phyloP scores from a whole-genome alignment of 2,888 invertebrate species.

The Athalia rosae region DNA sequence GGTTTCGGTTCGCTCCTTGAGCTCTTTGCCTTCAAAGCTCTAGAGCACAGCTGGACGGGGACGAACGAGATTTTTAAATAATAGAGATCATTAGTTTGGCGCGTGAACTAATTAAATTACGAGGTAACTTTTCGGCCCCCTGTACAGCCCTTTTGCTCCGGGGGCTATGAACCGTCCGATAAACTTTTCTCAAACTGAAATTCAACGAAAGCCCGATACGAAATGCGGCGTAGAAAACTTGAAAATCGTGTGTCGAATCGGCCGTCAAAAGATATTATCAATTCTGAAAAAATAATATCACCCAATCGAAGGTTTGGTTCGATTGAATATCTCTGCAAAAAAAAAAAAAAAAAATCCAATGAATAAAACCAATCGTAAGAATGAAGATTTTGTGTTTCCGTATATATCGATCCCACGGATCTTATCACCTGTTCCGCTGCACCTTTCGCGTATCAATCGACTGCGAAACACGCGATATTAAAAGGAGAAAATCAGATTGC shows the following conservation, averaged over 20 bases:
- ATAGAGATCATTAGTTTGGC: constrained; percentile 24
- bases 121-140: constrained; percentile 2
- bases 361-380: too few relatives aligned
- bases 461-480: constrained; percentile 10
- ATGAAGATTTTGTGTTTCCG: too few relatives aligned
- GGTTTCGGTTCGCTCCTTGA: neutral
- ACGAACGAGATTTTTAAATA: constrained; percentile 14
- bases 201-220: neutral
- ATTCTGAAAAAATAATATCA: too few relatives aligned
- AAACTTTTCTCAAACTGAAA: neutral
- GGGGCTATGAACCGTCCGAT: neutral
- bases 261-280: too few relatives aligned
- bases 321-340: too few relatives aligned
- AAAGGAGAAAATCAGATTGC: constrained; percentile 1
- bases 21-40: neutral
- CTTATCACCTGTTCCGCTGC: neutral
- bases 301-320: too few relatives aligned
- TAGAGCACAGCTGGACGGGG: too few relatives aligned
- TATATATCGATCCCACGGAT: too few relatives aligned
- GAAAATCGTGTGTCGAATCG: too few relatives aligned
- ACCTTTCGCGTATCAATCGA: neutral
- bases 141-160: neutral
- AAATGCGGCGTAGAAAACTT: neutral
- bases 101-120: constrained; percentile 23
- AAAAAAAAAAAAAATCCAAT: too few relatives aligned